These are phyloP conservation scores for Neosilurus hyrtlii DNA, from an alignment of 2,797 vertebrate species.

Conservation along the genomic window DNA sequence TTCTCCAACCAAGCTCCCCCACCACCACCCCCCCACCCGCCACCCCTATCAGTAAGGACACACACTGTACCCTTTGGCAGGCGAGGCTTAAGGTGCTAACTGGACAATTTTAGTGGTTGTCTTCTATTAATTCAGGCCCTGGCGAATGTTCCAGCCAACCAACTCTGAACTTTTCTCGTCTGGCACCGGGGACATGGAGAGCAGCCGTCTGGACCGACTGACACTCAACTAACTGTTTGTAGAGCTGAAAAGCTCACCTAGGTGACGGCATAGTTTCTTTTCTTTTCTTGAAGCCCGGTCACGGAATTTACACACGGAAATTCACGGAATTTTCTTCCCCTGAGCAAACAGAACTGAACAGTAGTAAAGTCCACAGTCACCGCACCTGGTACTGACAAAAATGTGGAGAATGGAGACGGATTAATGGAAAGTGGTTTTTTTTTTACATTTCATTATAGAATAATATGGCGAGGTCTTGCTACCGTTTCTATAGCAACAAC, in stretches of 20 bases:
- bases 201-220: slow-evolving; percentile 4
- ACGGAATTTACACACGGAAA: not conserved
- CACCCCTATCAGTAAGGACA: not conserved
- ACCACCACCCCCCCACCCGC: not conserved
- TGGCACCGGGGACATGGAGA: slow-evolving; percentile 15
- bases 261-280: slow-evolving; percentile 24
- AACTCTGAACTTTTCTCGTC: not conserved
- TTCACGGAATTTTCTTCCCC: not conserved
- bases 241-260: slow-evolving; percentile 28
- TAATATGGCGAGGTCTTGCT: not conserved
- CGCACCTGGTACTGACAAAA: not conserved
- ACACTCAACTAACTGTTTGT: not conserved
- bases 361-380: not conserved
- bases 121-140: slow-evolving; percentile 15
- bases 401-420: not conserved
- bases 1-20: not conserved
- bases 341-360: not conserved
- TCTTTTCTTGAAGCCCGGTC: slow-evolving; percentile 4
- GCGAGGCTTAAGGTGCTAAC: slow-evolving; percentile 18
- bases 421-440: not conserved
- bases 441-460: not conserved
- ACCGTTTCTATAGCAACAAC: slow-evolving; percentile 1
- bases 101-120: slow-evolving; percentile 29
- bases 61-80: slow-evolving; percentile 31
- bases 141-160: not conserved